Evolutionary conservation across 2,797 vertebrate species (phyloP).

Genomic region (Taeniopygia guttata): DNA sequence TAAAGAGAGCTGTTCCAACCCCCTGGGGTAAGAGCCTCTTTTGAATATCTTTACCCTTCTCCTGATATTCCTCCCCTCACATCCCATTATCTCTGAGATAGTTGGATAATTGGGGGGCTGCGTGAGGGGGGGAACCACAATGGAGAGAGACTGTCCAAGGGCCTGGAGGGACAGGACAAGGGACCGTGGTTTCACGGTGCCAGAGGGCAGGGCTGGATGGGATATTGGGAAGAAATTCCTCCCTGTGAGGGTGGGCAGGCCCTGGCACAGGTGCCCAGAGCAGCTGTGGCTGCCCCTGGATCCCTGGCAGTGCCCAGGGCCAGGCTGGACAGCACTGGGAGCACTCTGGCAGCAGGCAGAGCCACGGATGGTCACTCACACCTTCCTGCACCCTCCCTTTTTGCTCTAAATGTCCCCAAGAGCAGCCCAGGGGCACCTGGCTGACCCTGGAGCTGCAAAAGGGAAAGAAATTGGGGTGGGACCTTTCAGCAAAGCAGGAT

Average conservation of each 20-base stretch:
- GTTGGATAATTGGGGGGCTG: too few relatives aligned
- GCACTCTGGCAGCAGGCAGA: neutral
- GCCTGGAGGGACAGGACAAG: neutral
- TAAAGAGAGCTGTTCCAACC: too few relatives aligned
- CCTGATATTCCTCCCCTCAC: too few relatives aligned
- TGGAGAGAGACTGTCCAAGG: too few relatives aligned
- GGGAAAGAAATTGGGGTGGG: neutral
- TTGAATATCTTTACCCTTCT: too few relatives aligned
- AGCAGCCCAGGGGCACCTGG: neutral
- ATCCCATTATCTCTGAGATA: too few relatives aligned
- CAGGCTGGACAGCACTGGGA: neutral
- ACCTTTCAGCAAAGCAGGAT: neutral
- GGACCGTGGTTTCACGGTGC: too few relatives aligned
- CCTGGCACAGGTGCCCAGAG: neutral
- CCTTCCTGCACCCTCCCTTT: neutral
- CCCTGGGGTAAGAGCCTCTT: too few relatives aligned
- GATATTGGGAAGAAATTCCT: neutral
- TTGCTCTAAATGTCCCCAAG: neutral
- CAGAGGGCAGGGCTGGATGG: rapidly evolving
- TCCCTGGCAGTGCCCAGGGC: neutral
- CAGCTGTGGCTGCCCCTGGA: neutral
- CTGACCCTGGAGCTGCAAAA: neutral
- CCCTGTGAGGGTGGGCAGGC: neutral
- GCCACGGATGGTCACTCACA: rapidly evolving
- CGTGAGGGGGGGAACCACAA: too few relatives aligned